A percentile compares a stretch with the other conserved stretches of the same genome.
phyloP scores from a whole-genome alignment of 2,888 invertebrate species.

The Cheilosia urbana region DNA sequence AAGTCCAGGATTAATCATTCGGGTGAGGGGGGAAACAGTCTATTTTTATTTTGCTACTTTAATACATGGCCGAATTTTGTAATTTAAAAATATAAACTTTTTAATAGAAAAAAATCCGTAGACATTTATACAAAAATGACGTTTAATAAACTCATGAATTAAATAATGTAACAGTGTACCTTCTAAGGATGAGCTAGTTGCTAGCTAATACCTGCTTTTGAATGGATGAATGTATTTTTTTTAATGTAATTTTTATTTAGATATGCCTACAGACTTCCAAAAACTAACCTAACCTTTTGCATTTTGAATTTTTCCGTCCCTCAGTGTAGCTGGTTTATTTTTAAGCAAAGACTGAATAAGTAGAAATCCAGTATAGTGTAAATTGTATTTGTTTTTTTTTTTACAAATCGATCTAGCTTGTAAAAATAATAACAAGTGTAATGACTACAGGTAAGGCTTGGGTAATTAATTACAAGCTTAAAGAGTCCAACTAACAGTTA shows the following conservation, averaged over 20 bases:
- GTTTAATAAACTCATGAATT: constrained; percentile 16
- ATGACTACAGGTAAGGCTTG: not conserved
- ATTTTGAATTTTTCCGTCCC: too few relatives aligned
- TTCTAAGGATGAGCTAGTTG: not conserved
- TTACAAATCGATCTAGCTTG: too few relatives aligned
- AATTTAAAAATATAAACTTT: not conserved
- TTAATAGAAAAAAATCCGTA: constrained; percentile 20
- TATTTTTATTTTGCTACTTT: not conserved
- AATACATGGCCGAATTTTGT: constrained; percentile 17
- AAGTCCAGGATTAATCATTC: constrained; percentile 64
- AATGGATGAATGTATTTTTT: constrained; percentile 2
- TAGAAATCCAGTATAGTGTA: too few relatives aligned
- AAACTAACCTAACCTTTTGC: too few relatives aligned
- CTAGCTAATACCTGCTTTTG: constrained; percentile 1
- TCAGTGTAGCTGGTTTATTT: too few relatives aligned
- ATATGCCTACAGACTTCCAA: too few relatives aligned
- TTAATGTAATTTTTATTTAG: not conserved
- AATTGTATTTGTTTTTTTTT: too few relatives aligned
- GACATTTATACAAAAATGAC: constrained; percentile 29
- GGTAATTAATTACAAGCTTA: constrained; percentile 6
- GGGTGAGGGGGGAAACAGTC: constrained; percentile 9
- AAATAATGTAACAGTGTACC: constrained; percentile 13
- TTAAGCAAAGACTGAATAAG: too few relatives aligned
- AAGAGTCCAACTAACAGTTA: not conserved
- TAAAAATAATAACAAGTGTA: not conserved